Base-by-base conservation (phyloP, 2,888 invertebrate species). In the Ichneumoninae sp. region DNA sequence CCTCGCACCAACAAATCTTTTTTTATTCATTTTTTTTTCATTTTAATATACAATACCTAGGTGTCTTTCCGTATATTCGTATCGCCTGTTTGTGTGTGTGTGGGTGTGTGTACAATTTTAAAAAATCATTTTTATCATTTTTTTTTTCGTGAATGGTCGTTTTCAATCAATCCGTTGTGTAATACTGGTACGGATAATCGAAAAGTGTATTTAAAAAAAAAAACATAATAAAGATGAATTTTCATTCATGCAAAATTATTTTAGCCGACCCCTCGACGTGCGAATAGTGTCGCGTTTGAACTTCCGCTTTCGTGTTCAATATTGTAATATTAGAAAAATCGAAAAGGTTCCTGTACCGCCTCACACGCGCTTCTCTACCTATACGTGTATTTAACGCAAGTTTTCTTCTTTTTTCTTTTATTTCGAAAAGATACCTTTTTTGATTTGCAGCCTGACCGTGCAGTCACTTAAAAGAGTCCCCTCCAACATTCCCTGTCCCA, bases 1-100 rank as follows among this genome's bases (percentile, higher is more conserved):
- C 87, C 88, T 90, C 90, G 89, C 90, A 91, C 89, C 89, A 91
- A 91, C 89, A 90, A 90, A 87, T 86, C 81, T 74, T 84, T 87
- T 54, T 36, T 40, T 40, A 10, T 40, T 40, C 1, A 1, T 6
- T 71, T 54, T 52, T 69, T 70, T 76, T 72, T 30, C 19, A 62
- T 85, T 83, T 83, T 87, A 88, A 90, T 90, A 89, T 90, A 90
- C 86, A 89, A 87, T 88, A 86, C 87, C 87, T 87, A 87, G 84
- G 85, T 86, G 81, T 86, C 82, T 87, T 85, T 86, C 72, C 82
- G 72, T 70, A 71, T 66, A 72, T 74, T 88, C 74, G 69, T 86
- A 81, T 57, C 82, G 80, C 84, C 86, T 84, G 52, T 57, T 57
- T 69, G 47, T 52, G 71, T 65, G 62, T 71, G 47, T 62, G 71